Evolutionary conservation across 2,888 invertebrate genomes (phyloP).

Genomic region (Lingula anatina): DNA sequence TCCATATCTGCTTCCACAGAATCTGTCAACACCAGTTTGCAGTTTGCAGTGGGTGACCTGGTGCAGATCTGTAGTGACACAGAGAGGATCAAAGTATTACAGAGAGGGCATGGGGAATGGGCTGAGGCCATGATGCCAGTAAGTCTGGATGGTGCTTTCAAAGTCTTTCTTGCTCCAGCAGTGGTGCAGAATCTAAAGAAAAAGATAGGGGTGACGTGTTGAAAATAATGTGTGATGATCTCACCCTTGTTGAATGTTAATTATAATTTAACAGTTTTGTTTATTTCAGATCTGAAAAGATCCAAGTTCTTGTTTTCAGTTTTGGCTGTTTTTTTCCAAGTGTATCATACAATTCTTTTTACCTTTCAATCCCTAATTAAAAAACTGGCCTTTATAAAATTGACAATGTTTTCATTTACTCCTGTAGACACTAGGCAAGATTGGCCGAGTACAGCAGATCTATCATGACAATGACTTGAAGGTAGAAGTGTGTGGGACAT

Average conservation of each 20-base stretch:
- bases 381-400: not conserved
- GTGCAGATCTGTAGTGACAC: constrained; percentile 93
- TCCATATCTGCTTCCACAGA: constrained; percentile 27
- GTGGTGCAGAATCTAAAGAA: too few species aligned
- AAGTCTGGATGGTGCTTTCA: constrained; percentile 39
- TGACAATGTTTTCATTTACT: too few species aligned
- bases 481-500: constrained; percentile 95
- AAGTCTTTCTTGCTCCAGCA: too few species aligned
- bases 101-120: constrained; percentile 96
- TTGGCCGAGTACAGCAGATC: constrained; percentile 93
- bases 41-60: constrained; percentile 89
- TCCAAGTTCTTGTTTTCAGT: not conserved
- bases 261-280: too few species aligned
- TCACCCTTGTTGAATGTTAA: too few species aligned
- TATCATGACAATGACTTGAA: constrained; percentile 97
- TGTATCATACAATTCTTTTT: not conserved
- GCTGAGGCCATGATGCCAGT: constrained; percentile 96
- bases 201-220: too few species aligned
- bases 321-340: not conserved
- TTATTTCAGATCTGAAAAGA: too few species aligned
- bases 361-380: not conserved
- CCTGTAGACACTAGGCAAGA: constrained; percentile 83
- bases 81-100: constrained; percentile 77
- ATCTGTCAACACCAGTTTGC: constrained; percentile 40
- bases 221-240: too few species aligned